These are phyloP conservation scores for Caenorhabditis angaria DNA, from an alignment of 2,888 invertebrate species.

Conservation along the genomic window DNA sequence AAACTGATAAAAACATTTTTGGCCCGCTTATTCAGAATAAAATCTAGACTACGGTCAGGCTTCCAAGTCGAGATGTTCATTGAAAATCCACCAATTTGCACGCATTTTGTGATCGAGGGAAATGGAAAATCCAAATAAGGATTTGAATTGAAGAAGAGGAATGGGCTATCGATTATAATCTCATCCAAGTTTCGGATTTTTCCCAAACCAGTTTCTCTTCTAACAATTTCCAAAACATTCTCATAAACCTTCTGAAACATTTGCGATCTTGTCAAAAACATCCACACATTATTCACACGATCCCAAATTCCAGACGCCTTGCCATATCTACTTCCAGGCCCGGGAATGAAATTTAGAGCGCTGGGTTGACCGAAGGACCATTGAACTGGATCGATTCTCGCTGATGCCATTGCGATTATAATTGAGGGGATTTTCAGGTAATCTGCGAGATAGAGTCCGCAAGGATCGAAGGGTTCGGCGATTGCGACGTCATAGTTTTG, in stretches of 20 bases:
- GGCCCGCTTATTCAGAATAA: slow-evolving; percentile 12
- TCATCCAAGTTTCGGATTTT: slow-evolving; percentile 10
- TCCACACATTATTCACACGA: slow-evolving; percentile 27
- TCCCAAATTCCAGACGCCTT: slow-evolving; percentile 18
- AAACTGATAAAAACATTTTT: slow-evolving; percentile 38
- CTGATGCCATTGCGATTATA: slow-evolving; percentile 28
- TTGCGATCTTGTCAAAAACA: slow-evolving; percentile 21
- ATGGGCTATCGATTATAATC: slow-evolving; percentile 18
- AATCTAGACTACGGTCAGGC: slow-evolving; percentile 7
- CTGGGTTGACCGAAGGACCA: slow-evolving; percentile 26
- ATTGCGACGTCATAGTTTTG: slow-evolving; percentile 24
- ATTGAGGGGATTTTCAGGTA: slow-evolving; percentile 20
- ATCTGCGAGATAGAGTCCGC: slow-evolving; percentile 32
- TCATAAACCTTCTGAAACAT: slow-evolving; percentile 29
- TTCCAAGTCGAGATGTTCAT: slow-evolving; percentile 31
- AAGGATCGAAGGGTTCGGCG: slow-evolving; percentile 32
- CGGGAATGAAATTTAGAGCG: slow-evolving; percentile 20
- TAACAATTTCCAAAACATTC: slow-evolving; percentile 19
- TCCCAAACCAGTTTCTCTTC: slow-evolving; percentile 11
- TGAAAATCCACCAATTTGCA: slow-evolving; percentile 34
- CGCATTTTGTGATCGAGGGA: slow-evolving; percentile 25
- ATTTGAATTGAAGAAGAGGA: slow-evolving; percentile 31
- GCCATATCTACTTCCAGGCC: slow-evolving; percentile 24
- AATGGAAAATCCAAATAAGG: slow-evolving; percentile 35
- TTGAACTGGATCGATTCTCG: slow-evolving; percentile 30